Conservation (phyloP, 2,797 vertebrate species). For the Natrix natrix region DNA sequence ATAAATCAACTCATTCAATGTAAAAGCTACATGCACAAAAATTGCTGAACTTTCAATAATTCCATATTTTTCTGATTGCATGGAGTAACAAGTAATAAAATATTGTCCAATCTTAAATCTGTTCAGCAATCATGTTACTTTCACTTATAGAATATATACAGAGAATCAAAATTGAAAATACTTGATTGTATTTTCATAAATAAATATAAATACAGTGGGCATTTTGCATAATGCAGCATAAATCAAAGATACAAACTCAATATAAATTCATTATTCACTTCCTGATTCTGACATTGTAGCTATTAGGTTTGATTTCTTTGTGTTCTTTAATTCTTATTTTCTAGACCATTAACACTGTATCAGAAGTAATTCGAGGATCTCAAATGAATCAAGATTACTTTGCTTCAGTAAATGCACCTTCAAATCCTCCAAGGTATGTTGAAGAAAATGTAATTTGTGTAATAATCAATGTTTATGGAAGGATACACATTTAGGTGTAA, state of each 20-base stretch:
- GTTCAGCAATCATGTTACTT: neutral
- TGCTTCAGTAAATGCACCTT: slow-evolving; percentile 96
- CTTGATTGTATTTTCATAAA: neutral
- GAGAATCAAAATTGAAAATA: neutral
- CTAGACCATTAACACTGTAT: slow-evolving; percentile 98
- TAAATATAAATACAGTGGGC: neutral
- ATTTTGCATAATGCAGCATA: neutral
- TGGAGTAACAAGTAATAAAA: neutral
- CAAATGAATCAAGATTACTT: slow-evolving; percentile 98
- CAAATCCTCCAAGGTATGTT: slow-evolving; percentile 90
- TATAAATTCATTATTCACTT: neutral
- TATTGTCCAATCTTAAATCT: neutral
- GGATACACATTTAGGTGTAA: neutral
- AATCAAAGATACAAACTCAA: neutral
- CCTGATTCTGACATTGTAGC: neutral
- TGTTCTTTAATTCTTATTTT: slow-evolving; percentile 13
- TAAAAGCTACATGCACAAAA: neutral
- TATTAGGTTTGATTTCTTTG: neutral
- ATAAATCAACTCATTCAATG: neutral
- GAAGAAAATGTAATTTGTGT: slow-evolving; percentile 26
- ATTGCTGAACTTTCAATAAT: neutral
- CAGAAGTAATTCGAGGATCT: slow-evolving; percentile 95
- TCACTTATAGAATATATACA: neutral
- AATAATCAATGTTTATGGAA: neutral
- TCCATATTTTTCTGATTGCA: neutral